Evolutionary conservation across 2,888 invertebrate species (phyloP).

Genomic region (Dasysyrphus tricinctus): DNA sequence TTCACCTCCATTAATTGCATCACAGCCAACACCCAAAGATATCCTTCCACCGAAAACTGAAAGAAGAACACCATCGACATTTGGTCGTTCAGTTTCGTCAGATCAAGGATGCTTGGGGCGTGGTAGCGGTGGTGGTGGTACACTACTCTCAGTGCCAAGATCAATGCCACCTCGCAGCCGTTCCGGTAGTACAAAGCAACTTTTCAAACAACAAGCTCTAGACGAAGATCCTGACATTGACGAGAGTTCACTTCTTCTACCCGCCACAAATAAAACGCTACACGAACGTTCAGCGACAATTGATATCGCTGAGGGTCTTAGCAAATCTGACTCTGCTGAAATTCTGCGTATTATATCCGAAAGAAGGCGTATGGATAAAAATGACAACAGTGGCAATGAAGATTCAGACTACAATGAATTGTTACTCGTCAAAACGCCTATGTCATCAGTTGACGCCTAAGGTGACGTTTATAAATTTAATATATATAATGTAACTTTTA

Average conservation of each 20-base stretch:
- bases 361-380: conserved; percentile 82
- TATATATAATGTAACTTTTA: conserved; percentile 4
- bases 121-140: conserved; percentile 77
- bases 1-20: conserved; percentile 52
- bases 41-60: conserved; percentile 49
- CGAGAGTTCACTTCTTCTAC: conserved; percentile 84
- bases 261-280: conserved; percentile 74
- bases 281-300: conserved; percentile 66
- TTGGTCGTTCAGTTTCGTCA: conserved; percentile 81
- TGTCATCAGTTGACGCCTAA: conserved; percentile 80
- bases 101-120: conserved; percentile 80
- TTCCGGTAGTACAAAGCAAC: conserved; percentile 85
- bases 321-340: conserved; percentile 83
- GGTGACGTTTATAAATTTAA: neutral
- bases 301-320: conserved; percentile 77
- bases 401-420: conserved; percentile 83
- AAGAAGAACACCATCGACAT: conserved; percentile 69
- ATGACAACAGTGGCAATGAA: conserved; percentile 82
- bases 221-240: conserved; percentile 85
- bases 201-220: conserved; percentile 85
- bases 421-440: conserved; percentile 81
- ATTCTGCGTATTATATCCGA: conserved; percentile 83
- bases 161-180: conserved; percentile 83
- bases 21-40: conserved; percentile 55
- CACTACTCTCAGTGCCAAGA: conserved; percentile 82